Conservation (phyloP, 2,113 vertebrate genomes). For the Platanista minor region DNA sequence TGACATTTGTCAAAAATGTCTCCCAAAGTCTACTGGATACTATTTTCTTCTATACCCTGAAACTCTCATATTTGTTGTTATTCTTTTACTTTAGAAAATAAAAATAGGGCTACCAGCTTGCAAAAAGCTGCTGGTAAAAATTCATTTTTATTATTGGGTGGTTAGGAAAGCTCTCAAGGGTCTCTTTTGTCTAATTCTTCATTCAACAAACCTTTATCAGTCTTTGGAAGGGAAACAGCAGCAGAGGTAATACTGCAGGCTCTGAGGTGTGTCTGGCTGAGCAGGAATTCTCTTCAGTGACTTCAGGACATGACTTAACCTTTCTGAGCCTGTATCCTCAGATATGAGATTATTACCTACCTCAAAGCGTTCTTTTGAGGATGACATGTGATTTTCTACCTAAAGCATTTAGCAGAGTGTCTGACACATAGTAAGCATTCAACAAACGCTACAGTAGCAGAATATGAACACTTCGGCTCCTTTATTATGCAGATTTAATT, state of each 20-base stretch:
- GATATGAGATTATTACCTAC: not conserved
- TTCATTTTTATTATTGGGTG: not conserved
- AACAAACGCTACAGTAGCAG: not conserved
- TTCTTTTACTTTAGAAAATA: not conserved
- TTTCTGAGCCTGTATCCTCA: not conserved
- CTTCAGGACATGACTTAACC: not conserved
- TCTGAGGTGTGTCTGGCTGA: not conserved
- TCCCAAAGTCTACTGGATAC: not conserved
- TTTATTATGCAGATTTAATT: not conserved
- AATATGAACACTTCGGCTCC: not conserved
- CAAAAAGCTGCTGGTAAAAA: not conserved
- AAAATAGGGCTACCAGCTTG: not conserved
- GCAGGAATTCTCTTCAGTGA: not conserved
- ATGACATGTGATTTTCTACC: not conserved
- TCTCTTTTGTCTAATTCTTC: not conserved
- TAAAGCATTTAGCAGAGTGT: not conserved
- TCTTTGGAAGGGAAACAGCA: not conserved
- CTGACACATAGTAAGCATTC: not conserved
- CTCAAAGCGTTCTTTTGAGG: not conserved
- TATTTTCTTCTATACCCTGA: not conserved
- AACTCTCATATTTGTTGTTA: not conserved
- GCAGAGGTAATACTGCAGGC: not conserved
- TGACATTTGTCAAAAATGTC: not conserved
- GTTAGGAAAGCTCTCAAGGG: not conserved
- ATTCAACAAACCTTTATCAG: not conserved